Evolutionary conservation across 2,888 invertebrate species (phyloP), one percentile per base, ranked within the genome.

Genomic region (Polyploca ridens): DNA sequence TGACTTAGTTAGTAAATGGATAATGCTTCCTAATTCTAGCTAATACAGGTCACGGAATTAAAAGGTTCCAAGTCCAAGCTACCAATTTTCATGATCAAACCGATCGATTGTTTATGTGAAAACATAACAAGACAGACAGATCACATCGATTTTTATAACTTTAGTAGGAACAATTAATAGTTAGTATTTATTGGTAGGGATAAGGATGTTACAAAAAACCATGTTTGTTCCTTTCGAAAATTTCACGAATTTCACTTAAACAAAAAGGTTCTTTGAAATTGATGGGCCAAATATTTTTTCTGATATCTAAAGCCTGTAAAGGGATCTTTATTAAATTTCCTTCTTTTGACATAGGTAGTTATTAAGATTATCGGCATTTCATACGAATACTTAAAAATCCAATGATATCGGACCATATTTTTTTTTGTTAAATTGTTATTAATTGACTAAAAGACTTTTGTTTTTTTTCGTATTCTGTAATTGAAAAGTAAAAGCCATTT

Each of bases 401-500:
- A 5, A 44, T 44, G 14, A 44, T 3, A 2, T 14, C 5, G 14
- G 14, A 44, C 14, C 44, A 4, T 14, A 44, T 5, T 13, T 44
- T 44, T 5, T 0, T 14, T 3, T 44, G 5, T 14, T 14, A 44
- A 2, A 3, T 14, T 44, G 3, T 44, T 44, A 14, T 14, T 44
- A 44, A 10, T 41, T 13, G 46, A n/a, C 46, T 10, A 54, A 54
- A 10, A 54, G 1, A 19, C 19, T 3, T 49, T 19, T 19, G 10
- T 54, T 19, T 54, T n/a, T n/a, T 14, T 14, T 8, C 3, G 38
- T 7, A 35, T 16, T 60, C 44, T 44, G 41, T 41, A 19, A 68
- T 71, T 64, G 72, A 84, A 87, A 86, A 86, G 86, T 87, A 86
- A 82, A 75, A 85, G 78, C 82, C 85, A 88, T 87, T 86, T 86